These are phyloP conservation scores for Ceratitis capitata DNA, from an alignment of 1,140 invertebrate genomes.

Conservation along the genomic window DNA sequence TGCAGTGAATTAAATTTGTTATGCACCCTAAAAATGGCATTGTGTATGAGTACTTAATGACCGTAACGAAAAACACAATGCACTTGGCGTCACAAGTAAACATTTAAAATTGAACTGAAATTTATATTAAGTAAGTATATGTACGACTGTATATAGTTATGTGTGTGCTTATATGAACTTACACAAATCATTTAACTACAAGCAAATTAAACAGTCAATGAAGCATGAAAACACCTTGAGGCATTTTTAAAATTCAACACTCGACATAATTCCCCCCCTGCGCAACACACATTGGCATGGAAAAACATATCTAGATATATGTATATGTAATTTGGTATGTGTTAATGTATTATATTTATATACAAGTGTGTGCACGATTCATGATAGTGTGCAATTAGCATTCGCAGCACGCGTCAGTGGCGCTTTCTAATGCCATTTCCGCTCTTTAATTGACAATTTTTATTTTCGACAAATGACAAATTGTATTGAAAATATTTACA, in stretches of 20 bases:
- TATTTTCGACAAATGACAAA: not conserved
- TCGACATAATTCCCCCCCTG: not conserved
- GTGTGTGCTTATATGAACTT: not conserved
- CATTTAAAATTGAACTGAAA: not conserved
- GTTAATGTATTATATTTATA: too few relatives aligned
- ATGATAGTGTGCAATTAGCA: not conserved
- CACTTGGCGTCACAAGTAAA: not conserved
- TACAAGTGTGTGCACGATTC: not conserved
- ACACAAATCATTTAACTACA: not conserved
- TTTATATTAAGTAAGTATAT: too few relatives aligned
- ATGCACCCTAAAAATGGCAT: not conserved
- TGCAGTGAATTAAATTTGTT: not conserved
- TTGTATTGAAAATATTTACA: not conserved
- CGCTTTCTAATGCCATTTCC: not conserved
- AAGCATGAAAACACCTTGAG: constrained; percentile 3
- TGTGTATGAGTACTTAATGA: not conserved
- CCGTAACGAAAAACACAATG: not conserved
- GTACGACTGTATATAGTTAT: too few relatives aligned
- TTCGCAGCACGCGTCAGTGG: not conserved
- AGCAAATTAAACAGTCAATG: not conserved
- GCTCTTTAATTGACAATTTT: not conserved
- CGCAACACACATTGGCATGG: too few relatives aligned
- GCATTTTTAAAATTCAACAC: not conserved
- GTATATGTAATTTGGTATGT: too few relatives aligned
- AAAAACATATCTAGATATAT: too few relatives aligned